These are phyloP conservation scores for Ciconia maguari DNA, from an alignment of 2,113 vertebrate genomes.

Conservation along the genomic window DNA sequence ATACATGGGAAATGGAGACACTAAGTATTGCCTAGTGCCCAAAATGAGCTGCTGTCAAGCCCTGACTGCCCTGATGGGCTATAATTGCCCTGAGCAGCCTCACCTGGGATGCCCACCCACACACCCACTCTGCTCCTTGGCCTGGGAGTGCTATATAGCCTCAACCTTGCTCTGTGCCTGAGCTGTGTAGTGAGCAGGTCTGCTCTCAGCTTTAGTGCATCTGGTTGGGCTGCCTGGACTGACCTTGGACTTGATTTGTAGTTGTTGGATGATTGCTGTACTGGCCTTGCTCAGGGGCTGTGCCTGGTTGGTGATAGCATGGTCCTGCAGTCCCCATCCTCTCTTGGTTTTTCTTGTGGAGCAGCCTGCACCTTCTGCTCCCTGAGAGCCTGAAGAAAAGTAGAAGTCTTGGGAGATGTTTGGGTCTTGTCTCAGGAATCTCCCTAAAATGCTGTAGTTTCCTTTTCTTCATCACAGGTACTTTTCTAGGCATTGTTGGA, in stretches of 20 bases:
- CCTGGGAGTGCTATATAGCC: neutral
- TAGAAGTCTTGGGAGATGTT: neutral
- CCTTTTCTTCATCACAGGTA: neutral
- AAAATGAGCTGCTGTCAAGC: fast-evolving
- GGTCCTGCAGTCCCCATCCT: neutral
- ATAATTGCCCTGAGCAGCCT: neutral
- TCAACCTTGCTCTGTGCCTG: neutral
- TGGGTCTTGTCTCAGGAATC: neutral
- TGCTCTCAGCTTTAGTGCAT: neutral
- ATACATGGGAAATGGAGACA: neutral
- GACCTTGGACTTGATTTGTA: neutral
- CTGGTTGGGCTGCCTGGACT: neutral
- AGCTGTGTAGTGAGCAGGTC: neutral
- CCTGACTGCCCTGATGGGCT: neutral
- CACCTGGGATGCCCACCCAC: neutral
- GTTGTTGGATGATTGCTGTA: neutral
- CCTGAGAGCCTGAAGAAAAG: neutral
- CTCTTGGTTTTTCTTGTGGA: neutral
- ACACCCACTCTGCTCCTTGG: neutral
- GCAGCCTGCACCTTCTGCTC: neutral
- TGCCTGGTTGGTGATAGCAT: neutral
- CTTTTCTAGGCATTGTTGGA: neutral
- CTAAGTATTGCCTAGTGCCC: neutral
- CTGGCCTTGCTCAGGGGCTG: neutral
- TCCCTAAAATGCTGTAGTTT: neutral